These are phyloP conservation scores for Monopis laevigella DNA, from an alignment of 2,888 invertebrate genomes.

Conservation along the genomic window DNA sequence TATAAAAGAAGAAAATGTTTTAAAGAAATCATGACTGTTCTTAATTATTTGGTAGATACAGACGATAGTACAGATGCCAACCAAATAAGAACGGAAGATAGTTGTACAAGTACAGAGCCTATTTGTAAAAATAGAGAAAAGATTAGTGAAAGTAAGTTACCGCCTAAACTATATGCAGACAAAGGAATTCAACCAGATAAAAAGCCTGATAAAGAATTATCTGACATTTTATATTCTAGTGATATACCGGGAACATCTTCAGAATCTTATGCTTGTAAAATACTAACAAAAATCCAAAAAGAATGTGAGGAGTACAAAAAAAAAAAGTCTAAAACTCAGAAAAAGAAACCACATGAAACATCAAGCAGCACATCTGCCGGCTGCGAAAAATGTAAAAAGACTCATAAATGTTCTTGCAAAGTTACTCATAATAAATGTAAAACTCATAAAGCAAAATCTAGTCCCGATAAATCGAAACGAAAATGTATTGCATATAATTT, in stretches of 20 bases:
- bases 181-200: slow-evolving; percentile 34
- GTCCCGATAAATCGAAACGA: slow-evolving; percentile 36
- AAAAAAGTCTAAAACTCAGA: slow-evolving; percentile 35
- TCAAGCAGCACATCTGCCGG: slow-evolving; percentile 46
- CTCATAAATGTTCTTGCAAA: slow-evolving; percentile 38
- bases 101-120: background rate
- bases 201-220: slow-evolving; percentile 26
- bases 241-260: slow-evolving; percentile 43
- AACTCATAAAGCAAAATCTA: slow-evolving; percentile 28
- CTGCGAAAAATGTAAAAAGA: slow-evolving; percentile 42
- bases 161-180: slow-evolving; percentile 26
- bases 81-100: slow-evolving; percentile 9
- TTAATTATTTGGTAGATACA: slow-evolving; percentile 52
- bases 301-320: slow-evolving; percentile 55
- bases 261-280: slow-evolving; percentile 45
- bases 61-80: slow-evolving; percentile 32
- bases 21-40: slow-evolving; percentile 45
- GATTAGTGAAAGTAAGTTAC: background rate
- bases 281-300: slow-evolving; percentile 46
- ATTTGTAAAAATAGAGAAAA: background rate
- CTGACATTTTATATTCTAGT: slow-evolving; percentile 31
- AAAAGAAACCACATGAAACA: slow-evolving; percentile 32
- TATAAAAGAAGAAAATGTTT: slow-evolving; percentile 48
- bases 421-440: slow-evolving; percentile 37
- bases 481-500: slow-evolving; percentile 54